phyloP scores from a whole-genome alignment of 2,888 invertebrate species.

The Apamea crenata region DNA sequence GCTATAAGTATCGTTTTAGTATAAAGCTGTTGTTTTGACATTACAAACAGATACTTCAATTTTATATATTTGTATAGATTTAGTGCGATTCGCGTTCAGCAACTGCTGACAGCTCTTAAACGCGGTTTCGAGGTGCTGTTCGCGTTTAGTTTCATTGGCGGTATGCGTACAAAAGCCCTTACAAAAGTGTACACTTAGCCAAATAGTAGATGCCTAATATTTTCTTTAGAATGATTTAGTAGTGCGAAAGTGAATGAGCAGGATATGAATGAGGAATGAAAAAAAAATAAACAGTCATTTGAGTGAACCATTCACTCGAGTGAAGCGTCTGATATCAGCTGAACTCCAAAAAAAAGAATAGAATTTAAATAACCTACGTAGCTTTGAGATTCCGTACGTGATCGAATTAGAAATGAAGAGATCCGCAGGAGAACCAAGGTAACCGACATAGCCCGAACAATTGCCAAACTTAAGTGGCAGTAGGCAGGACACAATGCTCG shows the following conservation, averaged over 20 bases:
- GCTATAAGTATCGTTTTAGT: no score
- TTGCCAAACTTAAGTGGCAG: no score
- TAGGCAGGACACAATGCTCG: no score
- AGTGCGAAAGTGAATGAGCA: neutral
- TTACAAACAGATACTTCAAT: no score
- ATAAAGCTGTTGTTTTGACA: neutral
- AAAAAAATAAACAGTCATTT: neutral
- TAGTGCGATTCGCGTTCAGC: neutral
- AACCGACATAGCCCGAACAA: no score
- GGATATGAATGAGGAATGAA: neutral
- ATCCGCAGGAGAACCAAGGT: no score
- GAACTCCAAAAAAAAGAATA: no score
- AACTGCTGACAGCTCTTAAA: neutral
- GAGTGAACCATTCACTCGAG: neutral
- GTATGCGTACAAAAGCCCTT: neutral
- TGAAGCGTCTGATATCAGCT: neutral
- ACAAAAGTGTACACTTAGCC: neutral
- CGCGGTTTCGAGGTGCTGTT: neutral
- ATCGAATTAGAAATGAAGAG: no score
- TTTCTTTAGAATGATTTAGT: neutral
- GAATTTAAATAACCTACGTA: neutral
- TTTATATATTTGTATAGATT: no score
- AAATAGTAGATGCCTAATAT: neutral
- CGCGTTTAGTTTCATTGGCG: neutral
- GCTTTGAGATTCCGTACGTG: no score